Percentiles rank a stretch among this genome's conserved stretches.
Conservation (phyloP, 2,797 vertebrate genomes). For the Diplodus puntazzo region DNA sequence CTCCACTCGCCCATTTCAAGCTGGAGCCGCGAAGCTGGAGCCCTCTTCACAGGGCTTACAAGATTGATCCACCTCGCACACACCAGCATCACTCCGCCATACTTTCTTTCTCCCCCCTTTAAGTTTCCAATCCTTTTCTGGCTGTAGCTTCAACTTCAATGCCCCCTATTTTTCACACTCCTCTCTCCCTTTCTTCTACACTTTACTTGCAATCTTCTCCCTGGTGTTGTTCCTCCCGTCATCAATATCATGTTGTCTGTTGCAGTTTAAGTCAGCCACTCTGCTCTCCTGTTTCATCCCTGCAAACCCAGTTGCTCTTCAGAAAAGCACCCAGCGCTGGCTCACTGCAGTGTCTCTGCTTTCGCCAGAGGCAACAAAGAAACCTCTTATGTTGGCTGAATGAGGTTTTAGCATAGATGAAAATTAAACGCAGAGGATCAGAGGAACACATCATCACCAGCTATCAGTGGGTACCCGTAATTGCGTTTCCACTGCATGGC, state of each 20-base stretch:
- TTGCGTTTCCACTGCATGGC: too few relatives aligned
- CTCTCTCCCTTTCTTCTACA: slow-evolving; percentile 11
- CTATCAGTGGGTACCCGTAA: slow-evolving; percentile 36
- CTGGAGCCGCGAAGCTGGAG: slow-evolving; percentile 24
- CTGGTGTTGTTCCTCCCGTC: slow-evolving; percentile 39
- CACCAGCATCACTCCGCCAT: not conserved
- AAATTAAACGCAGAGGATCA: slow-evolving; percentile 70
- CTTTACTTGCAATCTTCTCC: slow-evolving; percentile 19
- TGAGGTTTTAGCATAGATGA: slow-evolving; percentile 64
- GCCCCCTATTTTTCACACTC: not conserved
- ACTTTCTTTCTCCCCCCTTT: not conserved
- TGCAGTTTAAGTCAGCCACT: slow-evolving; percentile 57
- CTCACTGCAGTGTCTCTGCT: slow-evolving; percentile 57
- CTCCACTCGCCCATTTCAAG: slow-evolving; percentile 49
- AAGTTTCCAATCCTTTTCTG: not conserved
- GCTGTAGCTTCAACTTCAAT: not conserved
- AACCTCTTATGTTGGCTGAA: slow-evolving; percentile 73
- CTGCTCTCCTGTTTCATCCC: slow-evolving; percentile 34
- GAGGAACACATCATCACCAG: slow-evolving; percentile 34
- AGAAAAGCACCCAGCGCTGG: slow-evolving; percentile 36
- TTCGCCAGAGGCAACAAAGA: slow-evolving; percentile 68
- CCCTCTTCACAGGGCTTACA: slow-evolving; percentile 47
- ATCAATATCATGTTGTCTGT: slow-evolving; percentile 56
- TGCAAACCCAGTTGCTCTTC: slow-evolving; percentile 47
- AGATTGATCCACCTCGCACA: slow-evolving; percentile 26